Evolutionary conservation across 2,797 vertebrate species (phyloP).

Genomic region (Galago senegalensis): DNA sequence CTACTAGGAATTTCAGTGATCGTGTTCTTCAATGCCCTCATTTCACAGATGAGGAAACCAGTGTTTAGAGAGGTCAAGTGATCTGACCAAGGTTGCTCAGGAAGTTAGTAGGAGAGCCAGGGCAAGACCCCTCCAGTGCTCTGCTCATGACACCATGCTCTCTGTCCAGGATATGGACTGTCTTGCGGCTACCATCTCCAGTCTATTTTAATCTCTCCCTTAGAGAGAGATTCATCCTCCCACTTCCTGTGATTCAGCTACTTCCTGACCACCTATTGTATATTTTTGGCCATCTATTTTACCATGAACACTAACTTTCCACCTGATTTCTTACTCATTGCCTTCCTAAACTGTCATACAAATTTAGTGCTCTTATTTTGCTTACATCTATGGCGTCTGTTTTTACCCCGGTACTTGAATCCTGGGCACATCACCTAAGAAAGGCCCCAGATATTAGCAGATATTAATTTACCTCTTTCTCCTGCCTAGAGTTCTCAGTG

Average conservation of each 20-base stretch:
- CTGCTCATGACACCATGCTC: background rate
- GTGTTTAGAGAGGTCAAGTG: background rate
- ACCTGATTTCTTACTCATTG: background rate
- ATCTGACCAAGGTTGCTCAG: background rate
- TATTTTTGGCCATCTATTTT: background rate
- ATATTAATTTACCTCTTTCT: background rate
- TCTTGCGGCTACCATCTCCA: background rate
- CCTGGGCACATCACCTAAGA: background rate
- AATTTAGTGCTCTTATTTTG: background rate
- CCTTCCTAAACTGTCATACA: background rate
- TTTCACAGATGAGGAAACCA: constrained; percentile 32
- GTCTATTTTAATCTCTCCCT: background rate
- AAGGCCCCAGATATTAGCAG: background rate
- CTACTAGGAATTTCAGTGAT: background rate
- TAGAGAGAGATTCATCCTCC: background rate
- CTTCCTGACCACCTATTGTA: background rate
- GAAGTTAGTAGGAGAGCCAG: background rate
- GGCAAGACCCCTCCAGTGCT: background rate
- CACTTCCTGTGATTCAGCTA: background rate
- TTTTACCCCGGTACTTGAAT: background rate
- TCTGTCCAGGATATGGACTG: background rate
- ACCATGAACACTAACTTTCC: background rate
- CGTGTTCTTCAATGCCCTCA: background rate
- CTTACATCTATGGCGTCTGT: background rate
- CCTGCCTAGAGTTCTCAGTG: background rate